phyloP scores from a whole-genome alignment of 2,113 vertebrate genomes.

The Oxyura jamaicensis region DNA sequence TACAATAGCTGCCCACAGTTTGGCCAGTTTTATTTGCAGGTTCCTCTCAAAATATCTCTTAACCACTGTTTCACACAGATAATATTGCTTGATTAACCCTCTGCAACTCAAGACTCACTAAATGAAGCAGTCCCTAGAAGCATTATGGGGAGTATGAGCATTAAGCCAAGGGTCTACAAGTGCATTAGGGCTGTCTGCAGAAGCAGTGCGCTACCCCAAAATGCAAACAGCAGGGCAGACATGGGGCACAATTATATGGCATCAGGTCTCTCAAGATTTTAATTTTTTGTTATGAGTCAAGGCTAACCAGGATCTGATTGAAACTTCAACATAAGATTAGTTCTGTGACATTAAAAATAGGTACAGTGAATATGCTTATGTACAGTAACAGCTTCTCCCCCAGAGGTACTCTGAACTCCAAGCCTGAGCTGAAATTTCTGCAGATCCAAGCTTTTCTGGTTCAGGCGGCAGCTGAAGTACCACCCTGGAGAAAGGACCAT shows the following conservation, averaged over 20 bases:
- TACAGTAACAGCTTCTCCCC: neutral
- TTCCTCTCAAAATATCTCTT: neutral
- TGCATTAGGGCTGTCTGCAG: neutral
- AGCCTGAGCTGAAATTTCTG: neutral
- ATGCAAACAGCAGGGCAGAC: neutral
- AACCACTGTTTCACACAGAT: neutral
- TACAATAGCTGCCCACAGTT: neutral
- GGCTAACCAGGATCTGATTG: neutral
- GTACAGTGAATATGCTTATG: neutral
- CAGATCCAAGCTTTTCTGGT: neutral
- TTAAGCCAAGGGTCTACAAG: neutral
- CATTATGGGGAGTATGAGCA: neutral
- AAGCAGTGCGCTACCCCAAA: neutral
- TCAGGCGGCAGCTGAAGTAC: neutral
- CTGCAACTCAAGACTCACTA: neutral
- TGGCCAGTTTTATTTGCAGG: neutral
- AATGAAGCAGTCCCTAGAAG: neutral
- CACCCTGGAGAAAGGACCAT: neutral
- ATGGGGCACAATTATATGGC: neutral
- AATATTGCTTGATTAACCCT: neutral
- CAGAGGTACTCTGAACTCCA: neutral
- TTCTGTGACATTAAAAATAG: neutral
- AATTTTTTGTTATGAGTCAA: neutral
- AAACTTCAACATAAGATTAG: neutral
- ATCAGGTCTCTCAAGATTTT: neutral